Evolutionary conservation across 2,113 vertebrate genomes (phyloP).

Genomic region (Platysteira castanea): DNA sequence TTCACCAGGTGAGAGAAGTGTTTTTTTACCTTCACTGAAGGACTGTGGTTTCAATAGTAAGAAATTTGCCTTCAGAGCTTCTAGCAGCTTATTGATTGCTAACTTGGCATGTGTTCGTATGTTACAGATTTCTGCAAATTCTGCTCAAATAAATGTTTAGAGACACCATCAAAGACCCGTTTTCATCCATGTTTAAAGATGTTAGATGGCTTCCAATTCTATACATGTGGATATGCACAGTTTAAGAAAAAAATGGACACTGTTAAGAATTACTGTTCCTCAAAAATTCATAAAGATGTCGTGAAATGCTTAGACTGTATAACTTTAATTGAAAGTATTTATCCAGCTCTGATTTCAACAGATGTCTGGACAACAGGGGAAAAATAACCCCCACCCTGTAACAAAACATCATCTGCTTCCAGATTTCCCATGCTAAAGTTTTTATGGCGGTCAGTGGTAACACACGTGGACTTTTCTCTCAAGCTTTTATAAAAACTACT

Average conservation of each 20-base stretch:
- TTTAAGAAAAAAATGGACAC: not conserved
- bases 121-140: not conserved
- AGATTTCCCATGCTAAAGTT: not conserved
- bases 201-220: not conserved
- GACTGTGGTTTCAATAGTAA: not conserved
- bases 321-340: slow-evolving; percentile 25
- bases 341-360: slow-evolving; percentile 52
- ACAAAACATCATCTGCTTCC: slow-evolving; percentile 28
- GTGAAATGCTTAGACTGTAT: not conserved
- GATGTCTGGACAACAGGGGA: slow-evolving; percentile 12
- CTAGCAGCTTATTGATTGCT: not conserved
- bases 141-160: not conserved
- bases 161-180: not conserved
- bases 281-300: not conserved
- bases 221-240: not conserved
- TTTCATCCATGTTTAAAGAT: not conserved
- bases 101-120: not conserved
- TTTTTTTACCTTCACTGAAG: not conserved
- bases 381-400: not conserved
- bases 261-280: not conserved
- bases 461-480: not conserved
- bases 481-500: not conserved
- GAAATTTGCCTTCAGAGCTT: not conserved
- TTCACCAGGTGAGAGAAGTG: not conserved
- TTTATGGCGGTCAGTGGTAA: not conserved